Conservation (phyloP, 2,797 vertebrate genomes). For the Miichthys miiuy region DNA sequence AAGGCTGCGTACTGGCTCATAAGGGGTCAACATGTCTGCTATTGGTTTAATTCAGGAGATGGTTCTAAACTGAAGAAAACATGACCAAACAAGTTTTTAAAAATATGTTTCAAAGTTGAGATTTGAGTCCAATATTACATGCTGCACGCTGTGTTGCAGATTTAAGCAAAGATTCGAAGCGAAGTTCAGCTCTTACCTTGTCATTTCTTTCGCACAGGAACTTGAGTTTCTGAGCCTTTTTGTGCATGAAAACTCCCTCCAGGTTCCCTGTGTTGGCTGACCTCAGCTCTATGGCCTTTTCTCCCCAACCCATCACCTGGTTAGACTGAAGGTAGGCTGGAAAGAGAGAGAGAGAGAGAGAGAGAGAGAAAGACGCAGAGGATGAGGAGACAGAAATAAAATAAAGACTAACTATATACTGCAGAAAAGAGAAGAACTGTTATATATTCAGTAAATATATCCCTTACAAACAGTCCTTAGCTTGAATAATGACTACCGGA, state of each 20-base stretch:
- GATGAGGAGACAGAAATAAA: not conserved
- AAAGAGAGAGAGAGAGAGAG: not conserved
- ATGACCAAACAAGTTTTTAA: no score
- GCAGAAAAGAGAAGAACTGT: not conserved
- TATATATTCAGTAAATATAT: not conserved
- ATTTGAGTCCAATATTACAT: no score
- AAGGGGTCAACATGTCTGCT: no score
- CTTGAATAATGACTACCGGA: slow-evolving; percentile 21
- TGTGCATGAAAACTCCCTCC: slow-evolving; percentile 96
- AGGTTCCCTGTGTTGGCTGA: slow-evolving; percentile 90
- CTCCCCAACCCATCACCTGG: slow-evolving; percentile 96
- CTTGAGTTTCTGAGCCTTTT: slow-evolving; percentile 95
- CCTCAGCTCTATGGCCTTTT: slow-evolving; percentile 93
- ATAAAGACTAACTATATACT: not conserved
- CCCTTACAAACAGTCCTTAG: not conserved
- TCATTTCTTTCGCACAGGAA: slow-evolving; percentile 96
- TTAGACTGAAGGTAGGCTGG: slow-evolving; percentile 95
- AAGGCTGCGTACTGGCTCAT: no score
- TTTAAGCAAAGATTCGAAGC: not conserved
- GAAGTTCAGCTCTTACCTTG: slow-evolving; percentile 86
- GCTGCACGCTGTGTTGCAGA: not conserved
- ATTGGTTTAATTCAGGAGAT: no score
- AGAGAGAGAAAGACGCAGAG: no score
- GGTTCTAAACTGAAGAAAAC: no score
- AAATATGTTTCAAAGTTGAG: no score